Base-by-base conservation (phyloP, 2,888 invertebrate species). In the Drosophila greeni region DNA sequence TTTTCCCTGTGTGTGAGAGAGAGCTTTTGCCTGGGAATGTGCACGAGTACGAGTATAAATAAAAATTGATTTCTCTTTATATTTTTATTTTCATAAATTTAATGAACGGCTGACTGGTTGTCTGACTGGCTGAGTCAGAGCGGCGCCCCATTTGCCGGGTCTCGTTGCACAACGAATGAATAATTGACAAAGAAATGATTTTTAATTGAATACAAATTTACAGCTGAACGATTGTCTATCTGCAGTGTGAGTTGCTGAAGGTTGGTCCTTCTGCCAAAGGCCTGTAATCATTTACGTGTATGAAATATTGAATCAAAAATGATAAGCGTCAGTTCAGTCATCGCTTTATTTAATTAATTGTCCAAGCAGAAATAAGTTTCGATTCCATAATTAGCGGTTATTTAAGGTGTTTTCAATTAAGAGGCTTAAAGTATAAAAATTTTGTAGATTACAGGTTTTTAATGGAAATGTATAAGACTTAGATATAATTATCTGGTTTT, bases 191-290 rank as follows among this genome's bases (percentile, higher is more conserved):
- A 85, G 81, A 83, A 85, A 85, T 81, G 78, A 85, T 78, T 83
- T 83, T 81, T 85, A 81, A 81, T 81, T 81, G 85, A 81, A 81
- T 85, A 85, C 84, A 81, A 81, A 85, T 85, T 85, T 60, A 83
- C 81, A 85, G 81, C 71, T 78, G 84, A 85, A 78, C 65, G 76
- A 65, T 43, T 67, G 68, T 48, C 57, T 33, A 53, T 62, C 64
- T 48, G 34, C 5, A 48, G 42, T 24, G 29, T n/a, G 40, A 42
- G 12, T 29, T 7, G 24, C 29, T 23, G 36, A 36, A 40, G 42
- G 59, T 60, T 42, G 26, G 14, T 18, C 31, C 23, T 39, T 23
- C 55, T 23, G 37, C 16, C 29, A 34, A 31, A 14, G 45, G 45
- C 12, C 29, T 36, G 26, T 40, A 20, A 26, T 31, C 14, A 29